Evolutionary conservation across 2,797 vertebrate species (phyloP), one percentile per base, ranked within the genome.

Genomic region (Rhincodon typus): DNA sequence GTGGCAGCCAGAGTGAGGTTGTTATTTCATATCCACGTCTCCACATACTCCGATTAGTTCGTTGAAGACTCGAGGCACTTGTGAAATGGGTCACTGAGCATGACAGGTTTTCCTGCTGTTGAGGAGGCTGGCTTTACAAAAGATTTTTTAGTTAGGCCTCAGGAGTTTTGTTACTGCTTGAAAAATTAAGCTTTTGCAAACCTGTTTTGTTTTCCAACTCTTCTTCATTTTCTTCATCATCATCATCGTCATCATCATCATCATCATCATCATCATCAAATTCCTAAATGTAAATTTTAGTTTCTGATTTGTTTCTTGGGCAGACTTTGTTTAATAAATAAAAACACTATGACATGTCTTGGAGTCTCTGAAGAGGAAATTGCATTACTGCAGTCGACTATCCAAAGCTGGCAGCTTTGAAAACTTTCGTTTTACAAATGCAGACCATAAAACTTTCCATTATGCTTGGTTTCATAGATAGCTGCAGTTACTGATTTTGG

Each of bases 21-120:
- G 23, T 66, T 42, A 15, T 93, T 66, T 93, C n/a, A 23, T 42
- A 69, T 17, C 93, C 42, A 95, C 25, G n/a, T 27, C 15, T 21
- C 17, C 94, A 74, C 70, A 77, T 53, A 50, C 34, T 69, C 93
- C 27, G 93, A 70, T 94, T 46, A 34, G 69, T 95, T n/a, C 57
- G 21, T 70, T 66, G 77, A 95, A n/a, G 62, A 96, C 96, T 97
- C 96, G 93, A 95, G 97, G 96, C 97, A 96, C 96, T 96, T 95
- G 95, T 96, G 97, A 97, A 97, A 97, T 97, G 97, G 97, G 97
- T 98, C 97, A 97, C 38, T 97, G 98, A 97, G 96, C 97, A 96
- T 97, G 96, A 97, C 97, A 96, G 96, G 96, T 96, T 97, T 96
- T 96, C 82, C 95, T 97, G 96, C 98, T 97, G 97, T 97, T 97